Evolutionary conservation across 2,888 invertebrate species (phyloP).

Genomic region (Cordylochernes scorpioides): DNA sequence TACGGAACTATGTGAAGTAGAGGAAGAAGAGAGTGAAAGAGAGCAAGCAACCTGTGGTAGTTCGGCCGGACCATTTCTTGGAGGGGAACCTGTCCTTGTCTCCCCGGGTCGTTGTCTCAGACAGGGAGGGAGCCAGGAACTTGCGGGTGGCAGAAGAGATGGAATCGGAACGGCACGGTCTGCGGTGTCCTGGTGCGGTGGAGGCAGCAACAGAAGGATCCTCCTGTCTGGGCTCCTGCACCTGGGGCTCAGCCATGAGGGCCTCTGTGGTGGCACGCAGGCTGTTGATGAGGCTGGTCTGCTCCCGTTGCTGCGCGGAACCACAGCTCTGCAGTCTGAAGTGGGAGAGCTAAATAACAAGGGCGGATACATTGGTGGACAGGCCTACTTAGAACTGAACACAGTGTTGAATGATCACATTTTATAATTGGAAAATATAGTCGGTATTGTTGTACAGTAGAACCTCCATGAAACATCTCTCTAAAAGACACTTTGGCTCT

Average conservation of each 20-base stretch:
- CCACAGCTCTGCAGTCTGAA: not conserved
- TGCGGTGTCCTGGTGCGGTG: no score
- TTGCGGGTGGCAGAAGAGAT: constrained; percentile 36
- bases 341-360: not conserved
- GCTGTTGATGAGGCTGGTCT: constrained; percentile 69
- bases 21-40: not conserved
- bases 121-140: constrained; percentile 23
- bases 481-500: no score
- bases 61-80: constrained; percentile 21
- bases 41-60: not conserved
- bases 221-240: no score
- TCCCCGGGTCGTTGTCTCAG: constrained; percentile 19
- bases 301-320: constrained; percentile 42
- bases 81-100: constrained; percentile 21
- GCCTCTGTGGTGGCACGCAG: constrained; percentile 40
- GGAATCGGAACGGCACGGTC: constrained; percentile 44
- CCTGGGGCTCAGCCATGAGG: constrained; percentile 19
- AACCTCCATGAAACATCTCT: no score
- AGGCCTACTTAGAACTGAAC: no score
- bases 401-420: no score
- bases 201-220: no score
- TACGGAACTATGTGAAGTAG: no score
- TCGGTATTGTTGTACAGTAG: no score
- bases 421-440: no score
- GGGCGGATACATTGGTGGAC: not conserved